Evolutionary conservation across 2,113 vertebrate species (phyloP), one percentile per base, ranked within the genome.

Genomic region (Seriola rivoliana): DNA sequence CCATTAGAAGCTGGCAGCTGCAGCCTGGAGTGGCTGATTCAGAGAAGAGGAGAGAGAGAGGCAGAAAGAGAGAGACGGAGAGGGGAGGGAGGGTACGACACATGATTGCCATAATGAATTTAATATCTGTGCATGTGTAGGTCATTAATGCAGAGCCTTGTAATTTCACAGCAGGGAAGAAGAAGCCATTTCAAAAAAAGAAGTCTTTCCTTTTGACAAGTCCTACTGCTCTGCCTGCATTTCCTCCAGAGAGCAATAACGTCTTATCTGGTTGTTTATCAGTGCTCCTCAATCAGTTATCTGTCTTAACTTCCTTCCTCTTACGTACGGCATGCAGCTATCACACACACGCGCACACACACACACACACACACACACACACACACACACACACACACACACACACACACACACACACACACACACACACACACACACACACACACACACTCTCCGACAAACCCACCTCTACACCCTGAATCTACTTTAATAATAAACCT

Each of bases 1-100:
- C 78, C 79, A 93, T 94, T 95, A 93, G 70, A 80, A 23, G 75
- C 88, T 93, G 89, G 92, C 93, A 93, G 92, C 92, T 92, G 93
- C 21, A 40, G 80, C 67, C 67, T 85, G 65, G 87, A 89, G 90
- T 60, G 90, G 87, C 84, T 94, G 94, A 94, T 91, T 94, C 93
- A 94, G 88, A 90, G 36, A n/a, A 23, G 38, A 42, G 73, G 59
- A 71, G 78, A 80, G 66, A 70, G 78, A 80, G 66, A 70, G 71
- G 72, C 14, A 48, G 42, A 34, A 9, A 19, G 54, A 74, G 70
- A 67, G 81, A 78, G 60, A 29, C 29, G 29, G 29, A 29, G 72
- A 66, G 80, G 52, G 65, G 71, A 78, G 71, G 66, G 80, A 84
- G 78, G 77, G 75, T 48, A 70, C 9, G 63, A 65, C 84, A 88